phyloP scores from a whole-genome alignment of 2,888 invertebrate species.

The Mystacides longicornis region DNA sequence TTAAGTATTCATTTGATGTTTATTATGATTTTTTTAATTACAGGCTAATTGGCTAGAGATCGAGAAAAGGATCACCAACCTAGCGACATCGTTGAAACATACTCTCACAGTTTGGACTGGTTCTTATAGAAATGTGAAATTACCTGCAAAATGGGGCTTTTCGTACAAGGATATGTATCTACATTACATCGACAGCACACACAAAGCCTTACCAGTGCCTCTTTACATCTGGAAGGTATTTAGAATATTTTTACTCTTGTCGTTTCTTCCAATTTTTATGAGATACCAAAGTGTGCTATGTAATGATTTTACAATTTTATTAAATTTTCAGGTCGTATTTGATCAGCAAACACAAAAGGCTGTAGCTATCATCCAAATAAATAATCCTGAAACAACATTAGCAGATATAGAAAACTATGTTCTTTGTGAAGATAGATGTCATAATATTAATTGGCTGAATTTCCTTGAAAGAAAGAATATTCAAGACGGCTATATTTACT shows the following conservation, averaged over 20 bases:
- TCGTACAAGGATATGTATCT: slow-evolving; percentile 25
- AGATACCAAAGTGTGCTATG: background rate
- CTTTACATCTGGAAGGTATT: slow-evolving; percentile 27
- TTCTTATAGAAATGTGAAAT: slow-evolving; percentile 23
- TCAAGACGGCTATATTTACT: slow-evolving; percentile 24
- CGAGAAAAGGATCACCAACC: slow-evolving; percentile 22
- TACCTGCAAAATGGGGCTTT: slow-evolving; percentile 25
- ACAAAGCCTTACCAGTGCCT: slow-evolving; percentile 26
- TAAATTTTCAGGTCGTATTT: slow-evolving; percentile 22
- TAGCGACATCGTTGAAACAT: slow-evolving; percentile 20
- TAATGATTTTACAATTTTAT: background rate
- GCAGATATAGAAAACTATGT: slow-evolving; percentile 22
- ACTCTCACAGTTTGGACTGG: slow-evolving; percentile 25
- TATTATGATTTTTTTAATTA: no score
- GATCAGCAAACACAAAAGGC: slow-evolving; percentile 24
- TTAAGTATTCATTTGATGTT: no score
- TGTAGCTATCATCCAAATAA: slow-evolving; percentile 25
- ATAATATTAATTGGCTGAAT: slow-evolving; percentile 26
- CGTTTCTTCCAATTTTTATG: background rate
- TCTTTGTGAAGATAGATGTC: slow-evolving; percentile 25
- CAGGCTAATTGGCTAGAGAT: slow-evolving; percentile 26
- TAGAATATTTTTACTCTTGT: no score
- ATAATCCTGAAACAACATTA: slow-evolving; percentile 22
- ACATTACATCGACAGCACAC: slow-evolving; percentile 21
- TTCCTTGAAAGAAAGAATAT: slow-evolving; percentile 25